Conservation (phyloP, 2,113 vertebrate species). For the Chelonoidis abingdonii region DNA sequence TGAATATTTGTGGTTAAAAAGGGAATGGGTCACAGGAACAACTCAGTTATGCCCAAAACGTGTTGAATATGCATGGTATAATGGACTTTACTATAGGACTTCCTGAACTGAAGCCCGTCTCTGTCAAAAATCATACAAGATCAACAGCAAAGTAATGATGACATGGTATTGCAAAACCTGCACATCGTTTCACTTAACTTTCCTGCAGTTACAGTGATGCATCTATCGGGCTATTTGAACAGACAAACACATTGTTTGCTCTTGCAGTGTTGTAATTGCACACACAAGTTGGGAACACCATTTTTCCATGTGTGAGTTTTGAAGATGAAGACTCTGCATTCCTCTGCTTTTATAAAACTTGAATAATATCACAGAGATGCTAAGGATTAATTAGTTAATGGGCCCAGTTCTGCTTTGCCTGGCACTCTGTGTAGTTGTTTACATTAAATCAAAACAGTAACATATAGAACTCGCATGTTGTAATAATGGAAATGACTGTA, state of each 20-base stretch:
- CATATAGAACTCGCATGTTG: not conserved
- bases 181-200: not conserved
- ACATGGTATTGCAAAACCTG: not conserved
- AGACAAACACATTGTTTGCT: not conserved
- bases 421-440: not conserved
- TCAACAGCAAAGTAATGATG: not conserved
- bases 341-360: constrained; percentile 10
- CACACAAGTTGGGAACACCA: not conserved
- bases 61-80: not conserved
- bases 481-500: not conserved
- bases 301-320: not conserved
- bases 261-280: not conserved
- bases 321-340: rapidly evolving
- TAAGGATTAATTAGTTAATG: not conserved
- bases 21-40: not conserved
- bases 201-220: not conserved
- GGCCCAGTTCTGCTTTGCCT: rapidly evolving
- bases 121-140: not conserved
- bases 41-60: not conserved
- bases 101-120: not conserved
- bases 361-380: not conserved
- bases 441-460: not conserved
- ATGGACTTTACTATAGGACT: not conserved
- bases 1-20: not conserved
- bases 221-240: not conserved